Base-by-base conservation (phyloP, 2,113 vertebrate genomes). In the Seriola rivoliana region DNA sequence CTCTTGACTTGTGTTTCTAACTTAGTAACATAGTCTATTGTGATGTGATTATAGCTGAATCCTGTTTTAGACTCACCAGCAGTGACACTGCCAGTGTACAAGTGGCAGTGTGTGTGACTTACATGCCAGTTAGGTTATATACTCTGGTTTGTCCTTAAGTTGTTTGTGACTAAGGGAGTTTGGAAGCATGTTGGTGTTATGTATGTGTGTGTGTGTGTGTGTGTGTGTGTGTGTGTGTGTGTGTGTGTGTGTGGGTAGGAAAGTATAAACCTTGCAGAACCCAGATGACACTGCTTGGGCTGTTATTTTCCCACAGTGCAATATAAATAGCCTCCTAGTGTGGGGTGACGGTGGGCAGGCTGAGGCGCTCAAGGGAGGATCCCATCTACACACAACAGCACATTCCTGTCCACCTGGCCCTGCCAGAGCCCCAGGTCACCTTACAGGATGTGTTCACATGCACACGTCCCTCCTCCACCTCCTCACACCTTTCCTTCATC, bases 271-370 rank as follows among this genome's bases (percentile, higher is more conserved):
- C 84, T 80, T 77, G 79, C 85, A 85, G 81, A 84, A 87, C 52
- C 78, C 71, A 75, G 72, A 85, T 88, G 88, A 88, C 86, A 83
- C 81, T 54, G 86, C 77, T 23, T 14, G 64, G 85, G 83, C 72
- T 21, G 42, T 81, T 83, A 81, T 93, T 95, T 95, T 95, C 95
- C 94, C 95, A 95, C 94, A 94, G 88, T 44, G 75, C 54, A 88
- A 77, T 96, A 96, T 95, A 95, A 95, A 95, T 96, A 95, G 95
- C 81, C 85, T 55, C 75, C 77, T 80, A 85, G 89, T 91, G 91
- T 91, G 89, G 86, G 92, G 90, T 89, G 89, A 92, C 70, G 63
- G 90, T 81, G 85, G 85, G 91, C 88, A 91, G 85, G 81, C 88
- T 73, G 85, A 90, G 90, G 84, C 63, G 63, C 85, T 88, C 77